Evolutionary conservation across 1,140 invertebrate species (phyloP).

Genomic region (Penaeus chinensis): DNA sequence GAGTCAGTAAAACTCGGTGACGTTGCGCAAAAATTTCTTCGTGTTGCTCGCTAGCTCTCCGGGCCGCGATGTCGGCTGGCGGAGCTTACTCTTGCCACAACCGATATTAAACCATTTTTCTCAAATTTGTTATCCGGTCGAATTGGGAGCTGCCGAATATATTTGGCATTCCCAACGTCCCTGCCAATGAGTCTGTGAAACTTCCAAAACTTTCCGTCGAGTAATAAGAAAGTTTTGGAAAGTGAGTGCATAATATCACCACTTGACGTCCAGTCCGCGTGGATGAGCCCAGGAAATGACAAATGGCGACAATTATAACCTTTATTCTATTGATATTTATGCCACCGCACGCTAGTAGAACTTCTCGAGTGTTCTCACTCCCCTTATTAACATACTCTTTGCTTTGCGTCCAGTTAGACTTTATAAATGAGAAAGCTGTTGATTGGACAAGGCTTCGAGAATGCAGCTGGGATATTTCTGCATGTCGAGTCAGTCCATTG

Average conservation of each 20-base stretch:
- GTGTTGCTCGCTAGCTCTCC: slow-evolving; percentile 25
- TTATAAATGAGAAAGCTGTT: background rate
- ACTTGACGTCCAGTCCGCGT: slow-evolving; percentile 10
- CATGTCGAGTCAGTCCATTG: background rate
- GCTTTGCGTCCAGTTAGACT: too few species aligned
- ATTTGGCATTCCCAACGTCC: too few species aligned
- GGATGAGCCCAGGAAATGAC: slow-evolving; percentile 46
- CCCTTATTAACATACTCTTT: too few species aligned
- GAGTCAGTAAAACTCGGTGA: slow-evolving; percentile 21
- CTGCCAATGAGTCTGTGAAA: too few species aligned
- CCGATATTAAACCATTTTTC: background rate
- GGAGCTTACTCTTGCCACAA: slow-evolving; percentile 39
- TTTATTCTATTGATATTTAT: slow-evolving; percentile 52
- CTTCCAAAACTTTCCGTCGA: too few species aligned
- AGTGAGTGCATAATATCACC: slow-evolving; percentile 24
- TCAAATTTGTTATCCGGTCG: background rate
- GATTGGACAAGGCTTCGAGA: background rate
- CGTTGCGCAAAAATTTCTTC: slow-evolving; percentile 40
- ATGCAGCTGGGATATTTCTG: too few species aligned
- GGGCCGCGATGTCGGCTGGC: slow-evolving; percentile 7
- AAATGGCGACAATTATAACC: slow-evolving; percentile 46
- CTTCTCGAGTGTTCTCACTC: slow-evolving; percentile 22
- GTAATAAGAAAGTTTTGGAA: too few species aligned
- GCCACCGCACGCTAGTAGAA: slow-evolving; percentile 13
- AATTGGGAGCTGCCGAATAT: too few species aligned